Evolutionary conservation across 2,888 invertebrate species (phyloP).

Genomic region (Melolontha melolontha): DNA sequence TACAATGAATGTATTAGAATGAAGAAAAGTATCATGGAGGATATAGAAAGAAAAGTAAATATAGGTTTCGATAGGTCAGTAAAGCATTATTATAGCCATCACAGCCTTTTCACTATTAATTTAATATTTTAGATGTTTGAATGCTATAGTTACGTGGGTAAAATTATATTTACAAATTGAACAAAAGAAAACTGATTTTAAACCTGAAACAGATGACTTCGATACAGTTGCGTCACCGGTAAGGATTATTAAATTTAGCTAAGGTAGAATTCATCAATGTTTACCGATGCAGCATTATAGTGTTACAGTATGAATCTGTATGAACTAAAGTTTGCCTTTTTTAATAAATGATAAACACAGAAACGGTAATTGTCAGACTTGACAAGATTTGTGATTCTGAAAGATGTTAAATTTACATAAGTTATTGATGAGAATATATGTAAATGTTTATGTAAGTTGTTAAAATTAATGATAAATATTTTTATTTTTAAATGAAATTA

Average conservation of each 20-base stretch:
- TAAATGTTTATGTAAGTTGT: too few relatives aligned
- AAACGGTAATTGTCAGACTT: too few relatives aligned
- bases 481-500: too few relatives aligned
- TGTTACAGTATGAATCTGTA: too few relatives aligned
- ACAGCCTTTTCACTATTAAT: conserved; percentile 49
- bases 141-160: conserved; percentile 92
- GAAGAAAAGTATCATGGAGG: conserved; percentile 91
- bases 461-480: too few relatives aligned
- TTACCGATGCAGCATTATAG: too few relatives aligned
- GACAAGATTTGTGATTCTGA: too few relatives aligned
- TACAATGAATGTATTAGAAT: conserved; percentile 90
- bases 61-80: conserved; percentile 78
- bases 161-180: conserved; percentile 89
- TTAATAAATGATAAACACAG: too few relatives aligned
- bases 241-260: conserved; percentile 59
- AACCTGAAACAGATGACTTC: conserved; percentile 83
- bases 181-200: conserved; percentile 96
- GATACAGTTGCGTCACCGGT: conserved; percentile 88
- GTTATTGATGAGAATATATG: too few relatives aligned
- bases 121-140: conserved; percentile 72
- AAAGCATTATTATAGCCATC: background rate
- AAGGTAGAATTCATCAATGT: too few relatives aligned
- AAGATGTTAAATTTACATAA: too few relatives aligned
- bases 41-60: conserved; percentile 92
- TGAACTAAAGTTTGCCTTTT: too few relatives aligned